Conservation (phyloP, 2,113 vertebrate species). For the Recurvirostra avosetta region DNA sequence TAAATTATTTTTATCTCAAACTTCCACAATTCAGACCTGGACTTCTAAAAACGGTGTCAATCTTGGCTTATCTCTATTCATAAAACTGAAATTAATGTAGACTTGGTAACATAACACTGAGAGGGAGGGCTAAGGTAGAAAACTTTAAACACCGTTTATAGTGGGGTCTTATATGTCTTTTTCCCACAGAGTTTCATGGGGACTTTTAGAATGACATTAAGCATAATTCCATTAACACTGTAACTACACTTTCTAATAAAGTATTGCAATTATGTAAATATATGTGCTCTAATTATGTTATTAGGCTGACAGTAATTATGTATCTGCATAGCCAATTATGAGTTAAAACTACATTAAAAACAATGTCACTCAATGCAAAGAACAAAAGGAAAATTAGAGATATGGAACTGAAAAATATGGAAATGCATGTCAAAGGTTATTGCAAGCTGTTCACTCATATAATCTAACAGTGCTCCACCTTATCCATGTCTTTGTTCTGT, state of each 20-base stretch:
- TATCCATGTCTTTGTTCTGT: not conserved
- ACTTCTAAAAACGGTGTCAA: not conserved
- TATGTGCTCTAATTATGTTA: slow-evolving; percentile 10
- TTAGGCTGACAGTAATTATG: slow-evolving; percentile 30
- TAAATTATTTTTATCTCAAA: not conserved
- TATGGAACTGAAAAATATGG: not conserved
- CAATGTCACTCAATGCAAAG: not conserved
- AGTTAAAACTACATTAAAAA: not conserved
- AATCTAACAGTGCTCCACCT: not conserved
- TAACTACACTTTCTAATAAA: slow-evolving; percentile 16
- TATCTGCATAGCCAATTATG: slow-evolving; percentile 1
- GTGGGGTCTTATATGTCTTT: not conserved
- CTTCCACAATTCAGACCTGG: not conserved
- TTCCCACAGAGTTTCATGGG: not conserved
- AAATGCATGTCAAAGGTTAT: not conserved
- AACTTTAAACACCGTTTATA: not conserved
- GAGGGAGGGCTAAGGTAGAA: not conserved
- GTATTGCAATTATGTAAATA: slow-evolving; percentile 42
- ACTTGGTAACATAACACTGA: not conserved
- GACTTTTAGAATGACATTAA: not conserved
- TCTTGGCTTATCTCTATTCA: not conserved
- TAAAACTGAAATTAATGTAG: not conserved
- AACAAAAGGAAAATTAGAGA: not conserved
- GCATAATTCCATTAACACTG: not conserved
- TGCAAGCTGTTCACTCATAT: not conserved